Base-by-base conservation (phyloP, 2,113 vertebrate genomes). In the Nycticorax nycticorax region DNA sequence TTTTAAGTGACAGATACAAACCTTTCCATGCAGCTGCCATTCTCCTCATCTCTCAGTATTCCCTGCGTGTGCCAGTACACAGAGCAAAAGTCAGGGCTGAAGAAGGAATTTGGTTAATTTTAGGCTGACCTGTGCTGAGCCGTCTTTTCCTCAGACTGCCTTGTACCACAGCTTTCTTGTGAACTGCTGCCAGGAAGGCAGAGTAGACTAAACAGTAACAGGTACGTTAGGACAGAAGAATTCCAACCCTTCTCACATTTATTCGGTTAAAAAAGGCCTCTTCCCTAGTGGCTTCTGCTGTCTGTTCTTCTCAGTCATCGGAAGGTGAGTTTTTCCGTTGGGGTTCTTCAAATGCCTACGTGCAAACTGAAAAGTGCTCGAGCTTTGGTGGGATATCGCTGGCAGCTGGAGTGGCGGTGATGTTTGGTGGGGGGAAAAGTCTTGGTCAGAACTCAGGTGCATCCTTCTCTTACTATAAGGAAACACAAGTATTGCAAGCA, bases 321-420 rank as follows among this genome's bases (percentile, higher is more conserved):
- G 90, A 88, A 93, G 67, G 89, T 86, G 56, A 87, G 5, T 64
- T 97, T 97, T 98, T 95, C 97, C 48, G 12, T 68, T 93, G 66
- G 97, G 86, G 68, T 97, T 97, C 92, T 96, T 97, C 93, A 88
- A 88, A 88, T 75, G 80, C 92, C 96, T 91, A 53, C 85, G 59
- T 84, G 94, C 93, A 93, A 95, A 93, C 85, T 69, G 86, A 86
- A 97, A 87, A 95, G 84, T 80, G 26, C 45, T 81, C 20, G 50
- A 73, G 94, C 88, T 92, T 93, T 91, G 95, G 83, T 97, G 94
- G 97, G 88, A 92, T 93, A n/a, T 62, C 53, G 39, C 92, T 66
- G 78, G 30, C 93, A 94, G 95, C 97, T 88, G 96, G 96, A 94
- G 92, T 3, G 45, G 33, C 3, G 39, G 67, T 52, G 94, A 10